A percentile compares a stretch with the other conserved stretches of the same genome.
phyloP scores from a whole-genome alignment of 2,113 vertebrate species.

The Sylvilagus bachmani region DNA sequence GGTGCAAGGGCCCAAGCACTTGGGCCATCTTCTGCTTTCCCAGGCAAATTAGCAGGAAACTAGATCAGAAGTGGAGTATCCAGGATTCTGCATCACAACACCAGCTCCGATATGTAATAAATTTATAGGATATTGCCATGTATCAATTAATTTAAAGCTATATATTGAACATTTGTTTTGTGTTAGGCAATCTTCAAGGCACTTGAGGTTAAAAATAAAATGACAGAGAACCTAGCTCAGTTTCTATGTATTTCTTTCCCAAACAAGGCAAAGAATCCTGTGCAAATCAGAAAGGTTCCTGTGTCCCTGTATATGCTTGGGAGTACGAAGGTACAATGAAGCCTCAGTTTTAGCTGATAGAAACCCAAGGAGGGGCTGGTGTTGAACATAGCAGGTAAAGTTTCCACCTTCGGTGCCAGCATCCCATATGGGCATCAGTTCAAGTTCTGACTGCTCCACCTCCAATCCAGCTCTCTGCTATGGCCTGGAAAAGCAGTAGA shows the following conservation, averaged over 20 bases:
- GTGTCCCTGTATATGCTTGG: background rate
- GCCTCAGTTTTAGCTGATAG: background rate
- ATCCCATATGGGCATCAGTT: too few species aligned
- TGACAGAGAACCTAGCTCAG: background rate
- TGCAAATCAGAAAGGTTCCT: background rate
- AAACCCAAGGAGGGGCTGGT: background rate
- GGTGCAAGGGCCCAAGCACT: too few species aligned
- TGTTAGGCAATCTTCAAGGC: background rate
- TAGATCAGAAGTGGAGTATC: too few species aligned
- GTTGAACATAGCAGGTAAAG: too few species aligned
- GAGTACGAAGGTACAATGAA: background rate
- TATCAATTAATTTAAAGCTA: background rate
- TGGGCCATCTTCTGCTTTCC: too few species aligned
- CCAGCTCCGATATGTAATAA: background rate
- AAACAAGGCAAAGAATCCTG: background rate
- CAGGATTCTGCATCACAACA: too few species aligned
- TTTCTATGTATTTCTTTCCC: background rate
- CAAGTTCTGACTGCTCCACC: too few species aligned
- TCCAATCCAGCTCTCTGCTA: too few species aligned
- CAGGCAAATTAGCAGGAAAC: too few species aligned
- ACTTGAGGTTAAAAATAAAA: background rate
- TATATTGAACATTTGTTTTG: background rate
- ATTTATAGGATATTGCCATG: background rate
- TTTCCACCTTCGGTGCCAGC: too few species aligned
- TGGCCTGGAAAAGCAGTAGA: too few species aligned